Conservation (phyloP, 2,113 vertebrate genomes). For the Pholis gunnellus region DNA sequence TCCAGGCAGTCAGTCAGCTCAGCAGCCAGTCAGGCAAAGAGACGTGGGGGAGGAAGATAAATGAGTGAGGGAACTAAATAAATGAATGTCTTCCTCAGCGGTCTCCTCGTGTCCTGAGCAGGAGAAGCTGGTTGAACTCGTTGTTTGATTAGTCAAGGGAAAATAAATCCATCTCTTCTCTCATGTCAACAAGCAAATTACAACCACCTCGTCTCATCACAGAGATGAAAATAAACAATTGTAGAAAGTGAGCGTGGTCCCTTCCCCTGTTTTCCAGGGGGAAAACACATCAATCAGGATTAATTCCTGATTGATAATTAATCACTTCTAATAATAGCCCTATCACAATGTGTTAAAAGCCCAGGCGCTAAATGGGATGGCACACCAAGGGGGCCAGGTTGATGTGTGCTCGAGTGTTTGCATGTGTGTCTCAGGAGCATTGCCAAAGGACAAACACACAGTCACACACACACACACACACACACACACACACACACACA, state of each 20-base stretch:
- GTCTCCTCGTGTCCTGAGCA: slow-evolving; percentile 51
- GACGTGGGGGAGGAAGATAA: slow-evolving; percentile 64
- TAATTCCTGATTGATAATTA: slow-evolving; percentile 82
- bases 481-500: background rate
- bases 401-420: slow-evolving; percentile 14
- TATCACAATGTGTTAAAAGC: slow-evolving; percentile 73
- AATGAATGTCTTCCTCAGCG: slow-evolving; percentile 59
- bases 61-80: slow-evolving; percentile 66
- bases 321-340: slow-evolving; percentile 75
- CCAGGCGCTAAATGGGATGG: slow-evolving; percentile 57
- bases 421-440: slow-evolving; percentile 19
- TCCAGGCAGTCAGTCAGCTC: slow-evolving; percentile 75
- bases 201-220: slow-evolving; percentile 10
- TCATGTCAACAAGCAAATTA: slow-evolving; percentile 23
- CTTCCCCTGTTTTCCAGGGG: slow-evolving; percentile 48
- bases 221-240: slow-evolving; percentile 51
- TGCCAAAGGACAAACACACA: slow-evolving; percentile 39
- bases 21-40: slow-evolving; percentile 75
- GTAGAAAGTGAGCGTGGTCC: slow-evolving; percentile 24
- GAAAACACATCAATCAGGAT: slow-evolving; percentile 72
- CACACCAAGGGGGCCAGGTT: slow-evolving; percentile 37
- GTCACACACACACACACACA: slow-evolving; percentile 31
- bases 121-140: slow-evolving; percentile 30
- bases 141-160: slow-evolving; percentile 26
- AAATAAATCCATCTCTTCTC: slow-evolving; percentile 8